Evolutionary conservation across 2,797 vertebrate genomes (phyloP).

Genomic region (Pseudochirops cupreus): DNA sequence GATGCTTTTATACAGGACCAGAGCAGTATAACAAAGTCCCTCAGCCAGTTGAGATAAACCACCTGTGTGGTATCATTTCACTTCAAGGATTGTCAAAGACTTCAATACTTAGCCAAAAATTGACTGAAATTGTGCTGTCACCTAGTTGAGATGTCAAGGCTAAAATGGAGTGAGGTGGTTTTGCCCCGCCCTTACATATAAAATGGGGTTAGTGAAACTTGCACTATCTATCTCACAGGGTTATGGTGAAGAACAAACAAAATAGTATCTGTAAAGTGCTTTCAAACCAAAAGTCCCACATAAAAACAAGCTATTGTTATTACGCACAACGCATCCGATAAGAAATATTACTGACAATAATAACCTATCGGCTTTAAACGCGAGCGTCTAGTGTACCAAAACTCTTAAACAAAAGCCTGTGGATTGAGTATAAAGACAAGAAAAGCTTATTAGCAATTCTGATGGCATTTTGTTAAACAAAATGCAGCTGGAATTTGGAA

Average conservation of each 20-base stretch:
- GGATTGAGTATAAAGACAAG: conserved; percentile 40
- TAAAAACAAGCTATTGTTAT: neutral
- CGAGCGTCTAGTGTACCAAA: conserved; percentile 48
- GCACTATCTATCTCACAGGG: neutral
- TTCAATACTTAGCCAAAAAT: neutral
- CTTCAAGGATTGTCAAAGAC: neutral
- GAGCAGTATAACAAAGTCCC: neutral
- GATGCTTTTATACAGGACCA: neutral
- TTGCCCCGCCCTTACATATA: neutral
- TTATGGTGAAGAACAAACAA: neutral
- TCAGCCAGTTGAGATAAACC: neutral
- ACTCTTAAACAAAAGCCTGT: conserved; percentile 39
- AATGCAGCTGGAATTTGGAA: neutral
- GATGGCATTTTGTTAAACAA: conserved; percentile 39
- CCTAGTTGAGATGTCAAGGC: neutral
- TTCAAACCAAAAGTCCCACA: neutral
- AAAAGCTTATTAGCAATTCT: conserved; percentile 28
- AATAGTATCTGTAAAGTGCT: neutral
- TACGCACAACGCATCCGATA: neutral
- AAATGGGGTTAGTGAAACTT: neutral
- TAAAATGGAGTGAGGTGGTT: neutral
- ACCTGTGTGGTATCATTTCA: neutral
- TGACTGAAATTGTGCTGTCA: neutral
- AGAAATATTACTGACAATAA: neutral
- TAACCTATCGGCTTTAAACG: neutral